These are phyloP conservation scores for Xenopus laevis DNA, from an alignment of 2,113 vertebrate species.

Conservation along the genomic window DNA sequence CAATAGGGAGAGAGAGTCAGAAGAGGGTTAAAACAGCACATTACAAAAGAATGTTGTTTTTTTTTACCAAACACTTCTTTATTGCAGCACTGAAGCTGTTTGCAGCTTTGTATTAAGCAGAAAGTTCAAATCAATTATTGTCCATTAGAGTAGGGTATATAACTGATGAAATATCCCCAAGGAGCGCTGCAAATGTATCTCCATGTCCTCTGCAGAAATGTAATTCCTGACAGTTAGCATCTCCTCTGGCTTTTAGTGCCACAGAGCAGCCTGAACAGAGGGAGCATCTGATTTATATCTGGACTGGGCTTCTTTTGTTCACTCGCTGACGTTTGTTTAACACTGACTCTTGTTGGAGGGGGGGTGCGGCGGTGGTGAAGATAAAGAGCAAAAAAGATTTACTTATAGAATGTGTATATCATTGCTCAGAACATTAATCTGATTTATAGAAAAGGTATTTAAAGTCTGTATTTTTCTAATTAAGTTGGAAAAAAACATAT, in stretches of 20 bases:
- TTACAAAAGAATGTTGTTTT: slow-evolving; percentile 17
- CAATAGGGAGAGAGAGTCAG: slow-evolving; percentile 34
- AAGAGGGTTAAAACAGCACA: slow-evolving; percentile 44
- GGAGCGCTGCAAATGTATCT: slow-evolving; percentile 75
- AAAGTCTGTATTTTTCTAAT: too few relatives aligned
- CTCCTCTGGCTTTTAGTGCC: slow-evolving; percentile 64
- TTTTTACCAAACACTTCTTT: slow-evolving; percentile 70
- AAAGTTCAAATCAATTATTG: slow-evolving; percentile 82
- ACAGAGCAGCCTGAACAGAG: slow-evolving; percentile 59
- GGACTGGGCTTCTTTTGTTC: background rate
- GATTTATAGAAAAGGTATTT: too few relatives aligned
- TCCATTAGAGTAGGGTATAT: slow-evolving; percentile 82
- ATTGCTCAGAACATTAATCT: too few relatives aligned
- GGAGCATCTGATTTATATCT: slow-evolving; percentile 9
- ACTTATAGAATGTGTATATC: too few relatives aligned
- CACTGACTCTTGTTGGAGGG: background rate
- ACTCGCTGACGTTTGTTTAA: slow-evolving; percentile 18
- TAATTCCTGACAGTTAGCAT: slow-evolving; percentile 68
- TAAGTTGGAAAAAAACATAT: too few relatives aligned
- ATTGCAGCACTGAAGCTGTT: slow-evolving; percentile 66
- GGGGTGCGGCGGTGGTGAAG: background rate
- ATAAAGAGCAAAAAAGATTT: too few relatives aligned
- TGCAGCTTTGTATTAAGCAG: slow-evolving; percentile 73
- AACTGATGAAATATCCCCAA: slow-evolving; percentile 79
- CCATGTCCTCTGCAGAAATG: slow-evolving; percentile 72